phyloP scores from a whole-genome alignment of 2,113 vertebrate species.

The Climacteris rufus region DNA sequence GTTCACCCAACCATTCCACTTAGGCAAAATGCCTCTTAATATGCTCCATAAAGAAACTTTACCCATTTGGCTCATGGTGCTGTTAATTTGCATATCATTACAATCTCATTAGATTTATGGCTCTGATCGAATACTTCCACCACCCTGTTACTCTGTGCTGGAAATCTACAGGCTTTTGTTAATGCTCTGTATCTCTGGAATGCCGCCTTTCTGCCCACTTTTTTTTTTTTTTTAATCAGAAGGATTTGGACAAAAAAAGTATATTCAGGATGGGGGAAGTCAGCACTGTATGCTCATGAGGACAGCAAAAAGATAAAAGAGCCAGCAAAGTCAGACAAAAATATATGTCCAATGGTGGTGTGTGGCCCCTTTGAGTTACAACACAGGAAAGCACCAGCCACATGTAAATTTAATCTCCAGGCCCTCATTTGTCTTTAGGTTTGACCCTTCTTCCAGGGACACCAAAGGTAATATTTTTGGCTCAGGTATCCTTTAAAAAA shows the following conservation, averaged over 20 bases:
- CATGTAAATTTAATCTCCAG: background rate
- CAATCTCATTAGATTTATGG: slow-evolving; percentile 76
- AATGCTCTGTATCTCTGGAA: background rate
- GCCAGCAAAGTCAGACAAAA: background rate
- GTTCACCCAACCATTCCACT: slow-evolving; percentile 71
- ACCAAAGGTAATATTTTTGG: background rate
- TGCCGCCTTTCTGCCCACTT: background rate
- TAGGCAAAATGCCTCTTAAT: slow-evolving; percentile 66
- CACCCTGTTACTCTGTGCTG: background rate
- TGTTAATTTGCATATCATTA: slow-evolving; percentile 82
- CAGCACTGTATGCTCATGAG: background rate
- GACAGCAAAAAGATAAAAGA: background rate
- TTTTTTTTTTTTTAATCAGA: background rate
- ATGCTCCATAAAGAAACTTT: slow-evolving; percentile 76
- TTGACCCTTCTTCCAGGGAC: background rate
- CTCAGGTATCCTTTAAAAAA: background rate
- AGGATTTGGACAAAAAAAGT: background rate
- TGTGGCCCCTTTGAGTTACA: background rate
- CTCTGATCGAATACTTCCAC: slow-evolving; percentile 16
- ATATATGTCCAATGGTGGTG: background rate
- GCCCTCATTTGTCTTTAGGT: background rate
- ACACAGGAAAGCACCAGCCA: background rate
- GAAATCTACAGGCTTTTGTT: slow-evolving; percentile 23
- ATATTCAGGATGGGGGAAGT: background rate
- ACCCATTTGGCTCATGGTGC: slow-evolving; percentile 66